Evolutionary conservation across 2,888 invertebrate genomes (phyloP).

Genomic region (Hecatera dysodea): DNA sequence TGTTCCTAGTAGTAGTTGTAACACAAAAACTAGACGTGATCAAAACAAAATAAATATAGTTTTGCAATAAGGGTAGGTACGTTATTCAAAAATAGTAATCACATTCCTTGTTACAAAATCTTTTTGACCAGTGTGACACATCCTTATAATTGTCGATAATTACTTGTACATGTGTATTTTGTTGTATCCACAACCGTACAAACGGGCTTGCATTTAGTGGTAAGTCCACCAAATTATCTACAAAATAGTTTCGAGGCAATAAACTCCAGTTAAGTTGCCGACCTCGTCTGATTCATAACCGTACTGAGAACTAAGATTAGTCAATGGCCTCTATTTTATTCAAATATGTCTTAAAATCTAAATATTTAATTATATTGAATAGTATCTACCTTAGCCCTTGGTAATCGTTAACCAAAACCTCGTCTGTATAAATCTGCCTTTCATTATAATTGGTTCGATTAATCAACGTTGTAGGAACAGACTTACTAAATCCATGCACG

Average conservation of each 20-base stretch:
- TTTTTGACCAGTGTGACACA: no score
- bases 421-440: not conserved
- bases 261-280: slow-evolving; percentile 12
- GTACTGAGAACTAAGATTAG: slow-evolving; percentile 11
- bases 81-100: no score
- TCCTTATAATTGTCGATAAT: not conserved
- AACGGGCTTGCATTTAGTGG: not conserved
- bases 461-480: no score
- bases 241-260: slow-evolving; percentile 26
- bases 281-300: slow-evolving; percentile 49
- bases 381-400: not conserved
- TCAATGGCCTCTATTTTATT: slow-evolving; percentile 35
- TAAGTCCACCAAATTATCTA: slow-evolving; percentile 1
- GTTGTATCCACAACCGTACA: no score
- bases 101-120: no score
- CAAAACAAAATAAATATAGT: no score
- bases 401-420: not conserved
- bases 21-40: no score
- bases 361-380: not conserved
- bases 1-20: no score
- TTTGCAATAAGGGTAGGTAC: no score
- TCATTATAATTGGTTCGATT: not conserved
- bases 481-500: no score
- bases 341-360: slow-evolving; percentile 2
- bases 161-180: no score